Evolutionary conservation across 2,797 vertebrate genomes (phyloP).

Genomic region (Pitangus sulphuratus): DNA sequence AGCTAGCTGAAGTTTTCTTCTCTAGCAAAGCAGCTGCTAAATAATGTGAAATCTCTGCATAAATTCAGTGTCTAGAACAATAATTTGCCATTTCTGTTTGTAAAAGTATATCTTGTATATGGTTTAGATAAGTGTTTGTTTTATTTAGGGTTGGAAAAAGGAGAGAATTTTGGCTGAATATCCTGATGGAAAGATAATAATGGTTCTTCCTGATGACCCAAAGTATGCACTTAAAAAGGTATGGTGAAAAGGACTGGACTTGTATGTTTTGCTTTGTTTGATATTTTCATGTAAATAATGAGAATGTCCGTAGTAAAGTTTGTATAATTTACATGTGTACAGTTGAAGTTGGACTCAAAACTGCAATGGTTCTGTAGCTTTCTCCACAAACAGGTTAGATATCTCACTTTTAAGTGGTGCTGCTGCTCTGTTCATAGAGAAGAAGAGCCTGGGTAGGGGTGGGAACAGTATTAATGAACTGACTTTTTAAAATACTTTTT

Average conservation of each 20-base stretch:
- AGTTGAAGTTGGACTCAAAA: neutral
- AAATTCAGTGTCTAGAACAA: constrained; percentile 53
- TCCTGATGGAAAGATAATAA: constrained; percentile 97
- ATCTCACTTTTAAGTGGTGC: neutral
- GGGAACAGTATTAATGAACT: neutral
- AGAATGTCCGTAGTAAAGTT: neutral
- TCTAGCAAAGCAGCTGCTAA: constrained; percentile 41
- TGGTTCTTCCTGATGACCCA: constrained; percentile 98
- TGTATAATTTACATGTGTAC: neutral
- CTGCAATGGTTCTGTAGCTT: neutral
- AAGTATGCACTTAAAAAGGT: constrained; percentile 99
- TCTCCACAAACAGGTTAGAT: neutral
- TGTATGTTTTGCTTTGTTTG: neutral
- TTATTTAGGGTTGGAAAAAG: constrained; percentile 96
- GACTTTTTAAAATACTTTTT: neutral
- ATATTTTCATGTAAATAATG: neutral
- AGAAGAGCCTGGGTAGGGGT: neutral
- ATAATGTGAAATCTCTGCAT: constrained; percentile 25
- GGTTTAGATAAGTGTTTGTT: constrained; percentile 58
- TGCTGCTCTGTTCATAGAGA: neutral
- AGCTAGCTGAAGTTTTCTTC: constrained; percentile 54
- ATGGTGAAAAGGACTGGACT: neutral
- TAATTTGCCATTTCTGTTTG: constrained; percentile 10
- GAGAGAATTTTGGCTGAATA: constrained; percentile 96
- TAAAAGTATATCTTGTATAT: neutral